These are phyloP conservation scores for Borostomias antarcticus DNA, from an alignment of 2,797 vertebrate species.

Conservation along the genomic window DNA sequence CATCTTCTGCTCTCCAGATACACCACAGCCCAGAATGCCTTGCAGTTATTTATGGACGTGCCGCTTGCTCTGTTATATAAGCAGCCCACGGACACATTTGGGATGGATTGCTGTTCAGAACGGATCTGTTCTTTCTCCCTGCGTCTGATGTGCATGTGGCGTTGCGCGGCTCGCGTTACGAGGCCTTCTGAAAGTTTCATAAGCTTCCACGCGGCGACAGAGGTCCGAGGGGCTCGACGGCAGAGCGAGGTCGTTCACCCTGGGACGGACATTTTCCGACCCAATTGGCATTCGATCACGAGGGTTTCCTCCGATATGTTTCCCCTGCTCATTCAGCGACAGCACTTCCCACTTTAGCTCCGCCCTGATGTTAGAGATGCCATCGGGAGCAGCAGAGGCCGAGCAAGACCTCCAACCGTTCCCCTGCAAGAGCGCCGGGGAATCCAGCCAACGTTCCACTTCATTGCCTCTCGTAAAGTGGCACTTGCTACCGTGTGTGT, in stretches of 20 bases:
- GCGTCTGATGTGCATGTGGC: conserved; percentile 20
- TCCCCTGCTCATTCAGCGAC: conserved; percentile 4
- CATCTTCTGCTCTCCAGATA: not conserved
- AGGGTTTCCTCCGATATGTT: conserved; percentile 40
- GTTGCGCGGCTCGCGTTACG: conserved; percentile 37
- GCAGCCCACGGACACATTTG: not conserved
- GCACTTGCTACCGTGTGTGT: too few species aligned
- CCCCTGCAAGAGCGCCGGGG: not conserved
- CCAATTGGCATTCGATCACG: conserved; percentile 61
- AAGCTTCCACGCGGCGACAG: conserved; percentile 35
- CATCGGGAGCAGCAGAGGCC: conserved; percentile 22
- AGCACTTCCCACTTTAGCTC: conserved; percentile 46
- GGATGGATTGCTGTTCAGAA: not conserved
- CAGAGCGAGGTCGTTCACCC: conserved; percentile 29
- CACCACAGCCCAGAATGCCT: not conserved
- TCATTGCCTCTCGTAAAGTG: conserved; percentile 9
- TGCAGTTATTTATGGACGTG: not conserved
- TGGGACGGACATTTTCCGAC: conserved; percentile 56
- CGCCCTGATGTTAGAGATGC: conserved; percentile 36
- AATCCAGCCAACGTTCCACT: conserved; percentile 14
- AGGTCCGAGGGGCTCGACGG: conserved; percentile 17
- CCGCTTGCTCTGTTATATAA: not conserved
- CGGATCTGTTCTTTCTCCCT: not conserved
- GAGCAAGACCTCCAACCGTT: not conserved
- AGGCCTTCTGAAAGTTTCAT: conserved; percentile 58